Percentiles rank a stretch among this genome's conserved stretches.
Evolutionary conservation across 2,797 vertebrate species (phyloP).

Genomic region (Botia kubotai): DNA sequence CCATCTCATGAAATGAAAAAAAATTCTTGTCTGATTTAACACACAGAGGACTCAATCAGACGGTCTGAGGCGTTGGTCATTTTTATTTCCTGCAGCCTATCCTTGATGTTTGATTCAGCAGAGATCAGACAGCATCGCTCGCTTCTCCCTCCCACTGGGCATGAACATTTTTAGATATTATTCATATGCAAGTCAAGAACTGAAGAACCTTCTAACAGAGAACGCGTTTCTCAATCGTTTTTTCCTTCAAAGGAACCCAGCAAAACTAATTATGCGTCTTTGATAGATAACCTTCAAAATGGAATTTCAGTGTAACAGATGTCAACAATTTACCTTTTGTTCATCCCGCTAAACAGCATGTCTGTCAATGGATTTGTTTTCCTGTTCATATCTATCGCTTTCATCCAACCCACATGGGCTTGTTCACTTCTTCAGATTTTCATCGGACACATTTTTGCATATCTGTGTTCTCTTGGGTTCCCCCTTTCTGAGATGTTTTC

Average conservation of each 20-base stretch:
- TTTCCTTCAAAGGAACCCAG: conserved; percentile 56
- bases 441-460: conserved; percentile 16
- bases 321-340: conserved; percentile 53
- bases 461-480: background rate
- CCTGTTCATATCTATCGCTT: conserved; percentile 39
- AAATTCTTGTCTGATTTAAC: background rate
- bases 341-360: conserved; percentile 27
- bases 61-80: background rate
- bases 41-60: conserved; percentile 12
- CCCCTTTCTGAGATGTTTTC: background rate
- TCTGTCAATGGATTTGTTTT: conserved; percentile 54
- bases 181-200: conserved; percentile 35
- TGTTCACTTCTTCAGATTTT: conserved; percentile 11
- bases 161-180: conserved; percentile 54
- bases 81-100: conserved; percentile 13
- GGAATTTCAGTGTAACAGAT: conserved; percentile 43
- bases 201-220: conserved; percentile 56
- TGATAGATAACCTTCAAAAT: conserved; percentile 66
- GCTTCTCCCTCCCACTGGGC: conserved; percentile 41
- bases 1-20: background rate
- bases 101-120: conserved; percentile 41
- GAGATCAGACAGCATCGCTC: conserved; percentile 22
- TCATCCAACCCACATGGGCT: conserved; percentile 1
- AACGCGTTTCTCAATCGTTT: conserved; percentile 41
- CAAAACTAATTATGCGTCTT: conserved; percentile 69